Base-by-base conservation (phyloP, 1,140 invertebrate genomes). In the Maconellicoccus hirsutus region DNA sequence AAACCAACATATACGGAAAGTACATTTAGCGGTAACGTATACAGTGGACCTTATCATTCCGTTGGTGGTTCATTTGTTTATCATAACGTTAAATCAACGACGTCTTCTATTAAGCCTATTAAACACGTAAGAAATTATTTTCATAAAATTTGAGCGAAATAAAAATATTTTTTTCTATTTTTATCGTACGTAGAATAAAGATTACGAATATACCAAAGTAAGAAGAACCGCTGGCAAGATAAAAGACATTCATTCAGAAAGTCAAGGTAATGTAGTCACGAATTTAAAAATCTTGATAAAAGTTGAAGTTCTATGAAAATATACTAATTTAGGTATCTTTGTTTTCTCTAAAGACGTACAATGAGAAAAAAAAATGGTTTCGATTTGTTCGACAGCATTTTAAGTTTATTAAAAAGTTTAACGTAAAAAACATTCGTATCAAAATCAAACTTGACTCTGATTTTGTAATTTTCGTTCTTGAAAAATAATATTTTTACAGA, bases 11-110 rank as follows among this genome's bases (percentile, higher is more conserved):
- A 91, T 79, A 89, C 89, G 76, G 90, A 93, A 79, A 93, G 90
- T 79, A 91, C 90, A 59, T 93, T 92, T 81, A 92, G 89, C 77
- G 91, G 91, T 71, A 92, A 92, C 77, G 89, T 91, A 1, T 91
- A 90, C 79, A 89, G 87, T 78, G 89, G 89, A 1, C 89, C 89
- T 72, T 91, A 91, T 79, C 89, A 90, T 79, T 89, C 90, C 66
- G 91, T 93, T 69, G 83, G 91, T 71, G 90, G 91, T 71, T 92
- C 90, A 73, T 93, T 93, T 83, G 90, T 93, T 74, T 94, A 94
- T 81, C 91, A 93, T 80, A 90, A 93, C 80, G 83, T 83, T 22
- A 80, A 83, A 75, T 78, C 82, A 73, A 80, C 82, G 70, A 77
- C 80, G 75, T 80, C 83, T 70, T 82, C 82, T 63, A 82, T 84